Percentiles rank a stretch among this genome's conserved stretches.
These are phyloP conservation scores for Marmota flaviventris DNA, from an alignment of 2,113 vertebrate species.

Conservation along the genomic window DNA sequence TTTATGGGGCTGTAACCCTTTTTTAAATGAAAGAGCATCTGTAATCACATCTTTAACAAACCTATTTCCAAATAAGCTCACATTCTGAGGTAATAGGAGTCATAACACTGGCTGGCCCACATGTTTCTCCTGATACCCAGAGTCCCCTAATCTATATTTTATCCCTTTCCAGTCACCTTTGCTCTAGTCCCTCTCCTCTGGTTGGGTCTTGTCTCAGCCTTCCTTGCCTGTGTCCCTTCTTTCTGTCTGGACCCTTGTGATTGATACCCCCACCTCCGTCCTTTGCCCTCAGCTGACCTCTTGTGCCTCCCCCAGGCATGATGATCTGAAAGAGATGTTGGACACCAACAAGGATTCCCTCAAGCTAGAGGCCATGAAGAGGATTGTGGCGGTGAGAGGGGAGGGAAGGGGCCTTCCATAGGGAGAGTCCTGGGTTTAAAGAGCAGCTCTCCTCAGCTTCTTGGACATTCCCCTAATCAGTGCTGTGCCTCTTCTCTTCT, in stretches of 20 bases:
- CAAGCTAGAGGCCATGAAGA: conserved; percentile 99
- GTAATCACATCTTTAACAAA: background rate
- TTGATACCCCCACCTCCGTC: background rate
- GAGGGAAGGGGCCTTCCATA: rapidly evolving
- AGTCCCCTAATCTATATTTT: background rate
- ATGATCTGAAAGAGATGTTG: conserved; percentile 99
- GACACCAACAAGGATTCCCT: conserved; percentile 99
- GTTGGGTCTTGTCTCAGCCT: background rate
- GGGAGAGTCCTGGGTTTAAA: background rate
- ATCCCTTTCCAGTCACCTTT: background rate
- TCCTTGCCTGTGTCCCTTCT: background rate
- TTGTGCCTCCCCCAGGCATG: conserved; percentile 89
- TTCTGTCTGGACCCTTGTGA: background rate
- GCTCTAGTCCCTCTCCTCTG: background rate
- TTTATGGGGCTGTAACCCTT: background rate
- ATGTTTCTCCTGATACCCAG: background rate
- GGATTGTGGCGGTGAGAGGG: conserved; percentile 96
- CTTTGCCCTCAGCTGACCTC: background rate
- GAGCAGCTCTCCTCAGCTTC: background rate
- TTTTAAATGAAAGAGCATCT: background rate
- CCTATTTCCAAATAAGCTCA: background rate
- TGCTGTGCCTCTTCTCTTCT: background rate
- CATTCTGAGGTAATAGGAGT: background rate
- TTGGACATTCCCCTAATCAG: background rate
- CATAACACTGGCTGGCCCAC: background rate